Base-by-base conservation (phyloP, 2,888 invertebrate species). In the Lithophane ornitopus region DNA sequence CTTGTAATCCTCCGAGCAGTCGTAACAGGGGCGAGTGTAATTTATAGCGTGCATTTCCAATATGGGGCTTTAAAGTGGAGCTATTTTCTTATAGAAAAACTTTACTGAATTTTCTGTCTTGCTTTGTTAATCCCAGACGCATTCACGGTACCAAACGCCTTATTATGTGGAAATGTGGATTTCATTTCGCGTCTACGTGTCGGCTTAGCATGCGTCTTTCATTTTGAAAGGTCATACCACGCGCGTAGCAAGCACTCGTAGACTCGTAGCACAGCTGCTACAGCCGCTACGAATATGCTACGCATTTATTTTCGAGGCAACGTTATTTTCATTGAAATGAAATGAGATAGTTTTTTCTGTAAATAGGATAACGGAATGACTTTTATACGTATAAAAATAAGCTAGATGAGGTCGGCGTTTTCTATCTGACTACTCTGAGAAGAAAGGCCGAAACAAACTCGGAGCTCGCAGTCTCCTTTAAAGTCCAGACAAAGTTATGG, bases 1-100 rank as follows among this genome's bases (percentile, higher is more conserved):
- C 68, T 71, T 62, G 69, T 66, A 54, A 74, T 72, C 8, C 49
- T 34, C 19, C 28, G 12, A 16, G 34, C 71, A 49, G 46, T 46
- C 46, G 39, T 12, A 12, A 66, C 41, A 77, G 78, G 82, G 80
- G 82, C 49, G 65, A 3, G 7, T n/a, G 49, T 66, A 26, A 79
- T 67, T 73, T 84, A 83, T 81, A 28, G 65, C 69, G 61, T n/a
- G 59, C 52, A 62, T 54, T 79, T 49, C 39, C 66, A 41, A 73
- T 73, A 59, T 34, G 28, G 44, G 28, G 56, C 28, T 82, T 66
- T 44, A 62, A 66, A 78, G 14, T 65, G n/a, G 28, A 44, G 26
- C 28, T 66, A 49, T 34, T 69, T 76, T 49, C 39, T 59, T 19
- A 12, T 16, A 11, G 54, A 46, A 71, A 49, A 66, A 54, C 39